These are phyloP conservation scores for Litocranius walleri DNA, from an alignment of 2,113 vertebrate genomes.

Conservation along the genomic window DNA sequence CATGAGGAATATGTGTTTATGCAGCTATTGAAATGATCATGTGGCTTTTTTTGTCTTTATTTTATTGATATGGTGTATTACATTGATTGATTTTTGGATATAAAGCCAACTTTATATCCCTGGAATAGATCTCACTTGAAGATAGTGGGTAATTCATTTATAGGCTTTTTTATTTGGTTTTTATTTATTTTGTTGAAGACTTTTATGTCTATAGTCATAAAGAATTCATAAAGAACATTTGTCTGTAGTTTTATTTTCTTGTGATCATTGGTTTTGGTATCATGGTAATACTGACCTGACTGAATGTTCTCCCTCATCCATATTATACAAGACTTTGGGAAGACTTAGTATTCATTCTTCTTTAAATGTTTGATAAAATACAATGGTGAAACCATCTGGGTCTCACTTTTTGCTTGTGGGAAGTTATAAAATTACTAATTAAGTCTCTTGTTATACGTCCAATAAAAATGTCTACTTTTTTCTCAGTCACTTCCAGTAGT, in stretches of 20 bases:
- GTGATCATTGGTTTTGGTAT: neutral
- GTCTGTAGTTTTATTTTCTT: neutral
- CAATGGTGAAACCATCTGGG: neutral
- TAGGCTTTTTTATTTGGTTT: neutral
- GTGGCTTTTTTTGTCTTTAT: neutral
- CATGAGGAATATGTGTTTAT: neutral
- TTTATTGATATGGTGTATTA: neutral
- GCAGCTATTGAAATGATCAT: neutral
- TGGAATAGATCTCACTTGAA: neutral
- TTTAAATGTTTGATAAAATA: neutral
- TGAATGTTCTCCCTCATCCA: neutral
- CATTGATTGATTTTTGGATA: neutral
- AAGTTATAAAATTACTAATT: neutral
- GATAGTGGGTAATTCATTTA: neutral
- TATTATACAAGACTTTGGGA: neutral
- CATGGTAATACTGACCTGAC: neutral
- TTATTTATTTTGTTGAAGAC: neutral
- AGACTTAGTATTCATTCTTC: neutral
- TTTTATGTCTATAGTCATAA: neutral
- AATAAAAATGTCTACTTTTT: neutral
- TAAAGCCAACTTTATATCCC: neutral
- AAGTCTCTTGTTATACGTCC: neutral
- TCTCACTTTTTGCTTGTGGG: neutral
- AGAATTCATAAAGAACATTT: neutral
- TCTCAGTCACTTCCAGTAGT: neutral